Conservation (phyloP, 2,113 vertebrate species). For the Larimichthys polyactis region DNA sequence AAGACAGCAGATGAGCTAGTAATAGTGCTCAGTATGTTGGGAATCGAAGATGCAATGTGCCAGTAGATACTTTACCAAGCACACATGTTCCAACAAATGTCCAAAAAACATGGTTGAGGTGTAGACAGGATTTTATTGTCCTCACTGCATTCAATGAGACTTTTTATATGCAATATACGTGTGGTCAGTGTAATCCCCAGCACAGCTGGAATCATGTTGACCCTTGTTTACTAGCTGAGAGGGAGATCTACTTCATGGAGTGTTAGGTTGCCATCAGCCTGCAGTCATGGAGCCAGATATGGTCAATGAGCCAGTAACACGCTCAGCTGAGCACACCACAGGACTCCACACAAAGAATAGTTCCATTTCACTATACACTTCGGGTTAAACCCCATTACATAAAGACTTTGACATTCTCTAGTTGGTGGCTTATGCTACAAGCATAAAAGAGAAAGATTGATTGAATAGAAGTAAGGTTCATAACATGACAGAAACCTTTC, state of each 20-base stretch:
- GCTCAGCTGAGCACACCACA: conserved; percentile 34
- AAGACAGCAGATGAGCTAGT: not conserved
- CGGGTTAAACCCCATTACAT: not conserved
- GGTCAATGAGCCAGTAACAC: conserved; percentile 34
- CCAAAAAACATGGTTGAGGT: not conserved
- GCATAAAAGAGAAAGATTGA: not conserved
- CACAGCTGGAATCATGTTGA: conserved; percentile 2
- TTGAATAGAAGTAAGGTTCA: conserved; percentile 14
- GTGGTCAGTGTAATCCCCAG: not conserved
- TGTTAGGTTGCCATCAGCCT: not conserved
- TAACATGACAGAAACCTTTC: conserved; percentile 13
- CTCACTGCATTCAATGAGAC: not conserved
- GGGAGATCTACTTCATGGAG: conserved; percentile 11
- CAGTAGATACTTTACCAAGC: not conserved
- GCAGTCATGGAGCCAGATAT: conserved; percentile 19
- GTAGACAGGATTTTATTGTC: not conserved
- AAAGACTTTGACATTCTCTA: not conserved
- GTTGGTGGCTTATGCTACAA: conserved; percentile 10
- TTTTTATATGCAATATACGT: not conserved
- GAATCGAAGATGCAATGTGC: not conserved
- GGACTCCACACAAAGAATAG: not conserved
- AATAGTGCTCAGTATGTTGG: not conserved
- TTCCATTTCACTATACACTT: not conserved
- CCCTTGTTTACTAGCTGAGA: not conserved
- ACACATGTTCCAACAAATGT: not conserved